These are phyloP conservation scores for Sussaba pulchella DNA, from an alignment of 2,888 invertebrate genomes.

Conservation along the genomic window DNA sequence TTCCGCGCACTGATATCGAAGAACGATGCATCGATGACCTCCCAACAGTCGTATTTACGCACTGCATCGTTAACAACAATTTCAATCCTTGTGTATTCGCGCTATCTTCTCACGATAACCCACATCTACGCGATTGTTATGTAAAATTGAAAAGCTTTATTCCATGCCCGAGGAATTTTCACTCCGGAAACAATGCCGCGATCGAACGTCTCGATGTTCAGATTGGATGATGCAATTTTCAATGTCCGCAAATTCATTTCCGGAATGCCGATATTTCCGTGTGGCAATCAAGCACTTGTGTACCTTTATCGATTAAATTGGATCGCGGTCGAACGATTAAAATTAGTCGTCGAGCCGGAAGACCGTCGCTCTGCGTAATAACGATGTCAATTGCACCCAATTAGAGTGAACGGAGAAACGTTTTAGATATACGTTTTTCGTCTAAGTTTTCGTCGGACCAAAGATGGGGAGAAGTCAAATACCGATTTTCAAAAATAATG, in stretches of 20 bases:
- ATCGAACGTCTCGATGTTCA: neutral
- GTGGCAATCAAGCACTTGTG: constrained; percentile 5
- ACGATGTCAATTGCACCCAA: constrained; percentile 55
- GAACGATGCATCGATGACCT: neutral
- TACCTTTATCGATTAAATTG: constrained; percentile 55
- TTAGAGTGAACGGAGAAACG: constrained; percentile 28
- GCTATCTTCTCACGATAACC: constrained; percentile 3
- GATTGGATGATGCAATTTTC: neutral
- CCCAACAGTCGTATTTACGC: neutral
- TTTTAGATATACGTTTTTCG: constrained; percentile 11
- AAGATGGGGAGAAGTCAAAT: neutral
- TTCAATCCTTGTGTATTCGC: neutral
- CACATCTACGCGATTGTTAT: neutral
- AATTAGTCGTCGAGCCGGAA: constrained; percentile 39
- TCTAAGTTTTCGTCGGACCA: neutral
- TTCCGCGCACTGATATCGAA: neutral
- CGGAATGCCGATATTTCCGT: constrained; percentile 2
- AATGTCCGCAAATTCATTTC: constrained; percentile 19
- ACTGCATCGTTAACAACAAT: neutral
- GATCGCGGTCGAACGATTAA: constrained; percentile 28
- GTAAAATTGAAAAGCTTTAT: constrained; percentile 24
- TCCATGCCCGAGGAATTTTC: neutral
- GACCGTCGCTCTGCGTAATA: constrained; percentile 35
- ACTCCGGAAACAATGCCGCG: too few relatives aligned
- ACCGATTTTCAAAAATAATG: neutral